Evolutionary conservation across 2,888 invertebrate genomes (phyloP).

Genomic region (Cheilosia scutellata): DNA sequence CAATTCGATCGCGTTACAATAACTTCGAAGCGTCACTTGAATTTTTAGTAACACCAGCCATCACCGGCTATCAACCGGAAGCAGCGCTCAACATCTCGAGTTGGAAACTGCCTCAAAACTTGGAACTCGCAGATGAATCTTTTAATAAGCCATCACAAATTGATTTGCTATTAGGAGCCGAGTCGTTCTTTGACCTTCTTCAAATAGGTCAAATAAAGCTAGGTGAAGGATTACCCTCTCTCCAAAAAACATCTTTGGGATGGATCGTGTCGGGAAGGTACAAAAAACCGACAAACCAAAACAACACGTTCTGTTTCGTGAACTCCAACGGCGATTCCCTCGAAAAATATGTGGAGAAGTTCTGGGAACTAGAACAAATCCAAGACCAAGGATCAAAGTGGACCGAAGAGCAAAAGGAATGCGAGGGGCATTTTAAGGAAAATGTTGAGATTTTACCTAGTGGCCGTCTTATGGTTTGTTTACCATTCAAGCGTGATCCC

Average conservation of each 20-base stretch:
- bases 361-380: slow-evolving; percentile 21
- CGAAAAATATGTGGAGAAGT: slow-evolving; percentile 20
- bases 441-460: not conserved
- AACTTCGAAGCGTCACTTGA: not conserved
- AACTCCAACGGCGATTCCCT: not conserved
- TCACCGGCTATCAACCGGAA: slow-evolving; percentile 73
- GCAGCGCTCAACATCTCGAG: slow-evolving; percentile 51
- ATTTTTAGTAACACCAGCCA: slow-evolving; percentile 2
- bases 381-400: not conserved
- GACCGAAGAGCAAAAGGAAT: slow-evolving; percentile 24
- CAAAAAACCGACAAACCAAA: not conserved
- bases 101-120: slow-evolving; percentile 66
- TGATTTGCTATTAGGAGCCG: slow-evolving; percentile 60
- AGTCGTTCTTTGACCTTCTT: slow-evolving; percentile 45
- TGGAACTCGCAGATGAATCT: slow-evolving; percentile 60
- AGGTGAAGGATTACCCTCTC: no score
- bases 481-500: slow-evolving; percentile 40
- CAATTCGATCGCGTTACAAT: slow-evolving; percentile 20
- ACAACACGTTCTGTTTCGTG: slow-evolving; percentile 16
- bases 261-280: slow-evolving; percentile 71
- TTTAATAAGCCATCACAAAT: not conserved
- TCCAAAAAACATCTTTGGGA: slow-evolving; percentile 52
- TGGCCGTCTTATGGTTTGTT: slow-evolving; percentile 27
- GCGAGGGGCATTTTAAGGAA: not conserved
- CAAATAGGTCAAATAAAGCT: not conserved